Percentiles rank a stretch among this genome's conserved stretches.
Evolutionary conservation across 2,888 invertebrate genomes (phyloP).

Genomic region (Heteromurus nitidus): DNA sequence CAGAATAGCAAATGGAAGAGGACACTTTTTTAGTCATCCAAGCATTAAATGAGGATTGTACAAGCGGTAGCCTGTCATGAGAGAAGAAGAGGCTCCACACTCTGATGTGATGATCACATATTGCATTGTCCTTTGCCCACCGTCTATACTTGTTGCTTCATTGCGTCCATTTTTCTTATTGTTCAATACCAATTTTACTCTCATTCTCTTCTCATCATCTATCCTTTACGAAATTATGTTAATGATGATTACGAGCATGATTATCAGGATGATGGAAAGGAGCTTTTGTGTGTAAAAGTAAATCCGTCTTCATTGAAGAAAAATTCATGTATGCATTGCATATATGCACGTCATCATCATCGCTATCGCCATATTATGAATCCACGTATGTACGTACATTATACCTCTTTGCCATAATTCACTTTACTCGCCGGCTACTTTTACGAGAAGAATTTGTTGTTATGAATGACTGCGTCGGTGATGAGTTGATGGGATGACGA

Average conservation of each 20-base stretch:
- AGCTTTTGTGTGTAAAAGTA: slow-evolving; percentile 4
- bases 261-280: background rate
- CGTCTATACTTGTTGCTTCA: slow-evolving; percentile 1
- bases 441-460: too few relatives aligned
- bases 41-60: background rate
- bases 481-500: background rate
- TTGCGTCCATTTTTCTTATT: slow-evolving; percentile 1
- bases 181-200: slow-evolving; percentile 17
- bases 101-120: too few relatives aligned
- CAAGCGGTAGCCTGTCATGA: background rate
- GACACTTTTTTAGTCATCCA: slow-evolving; percentile 6
- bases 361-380: too few relatives aligned
- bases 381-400: too few relatives aligned
- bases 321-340: too few relatives aligned
- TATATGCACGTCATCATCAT: too few relatives aligned
- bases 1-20: background rate
- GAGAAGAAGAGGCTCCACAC: background rate
- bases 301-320: too few relatives aligned
- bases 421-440: too few relatives aligned
- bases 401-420: too few relatives aligned
- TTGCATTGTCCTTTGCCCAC: slow-evolving; percentile 12
- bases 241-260: slow-evolving; percentile 14
- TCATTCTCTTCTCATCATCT: slow-evolving; percentile 10
- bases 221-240: slow-evolving; percentile 20
- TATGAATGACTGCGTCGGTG: slow-evolving; percentile 6